phyloP scores from a whole-genome alignment of 2,797 vertebrate species.

The Holocentrus rufus region DNA sequence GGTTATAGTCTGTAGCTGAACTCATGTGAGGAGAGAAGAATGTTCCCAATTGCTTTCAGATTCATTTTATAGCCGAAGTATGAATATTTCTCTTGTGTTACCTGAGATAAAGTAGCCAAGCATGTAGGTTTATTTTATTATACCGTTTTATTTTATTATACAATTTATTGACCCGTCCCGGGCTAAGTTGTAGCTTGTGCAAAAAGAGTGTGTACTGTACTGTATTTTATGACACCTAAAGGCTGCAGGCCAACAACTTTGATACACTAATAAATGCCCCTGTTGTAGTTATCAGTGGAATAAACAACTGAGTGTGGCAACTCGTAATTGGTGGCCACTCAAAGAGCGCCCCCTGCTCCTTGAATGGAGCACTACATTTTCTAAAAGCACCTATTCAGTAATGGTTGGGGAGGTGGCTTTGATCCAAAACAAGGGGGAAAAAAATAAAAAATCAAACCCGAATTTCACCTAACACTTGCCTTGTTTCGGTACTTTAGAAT shows the following conservation, averaged over 20 bases:
- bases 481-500: constrained; percentile 1
- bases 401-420: not conserved
- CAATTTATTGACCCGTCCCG: not conserved
- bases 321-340: constrained; percentile 50
- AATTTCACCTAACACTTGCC: constrained; percentile 12
- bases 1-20: constrained; percentile 61
- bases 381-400: not conserved
- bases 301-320: constrained; percentile 30
- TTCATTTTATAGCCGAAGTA: constrained; percentile 38
- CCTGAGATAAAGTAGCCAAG: constrained; percentile 15
- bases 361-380: constrained; percentile 35
- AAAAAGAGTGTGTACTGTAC: not conserved
- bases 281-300: constrained; percentile 18
- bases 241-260: not conserved
- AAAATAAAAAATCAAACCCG: constrained; percentile 11
- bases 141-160: not conserved
- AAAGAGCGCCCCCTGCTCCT: constrained; percentile 66
- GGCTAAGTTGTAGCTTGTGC: not conserved
- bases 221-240: not conserved
- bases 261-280: not conserved
- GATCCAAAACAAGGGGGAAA: not conserved
- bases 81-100: constrained; percentile 9
- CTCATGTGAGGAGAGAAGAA: constrained; percentile 46
- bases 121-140: constrained; percentile 45
- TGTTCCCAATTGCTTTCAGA: constrained; percentile 30